A percentile compares a stretch with the other conserved stretches of the same genome.
phyloP scores from a whole-genome alignment of 2,113 vertebrate genomes.

The Sciurus niger region DNA sequence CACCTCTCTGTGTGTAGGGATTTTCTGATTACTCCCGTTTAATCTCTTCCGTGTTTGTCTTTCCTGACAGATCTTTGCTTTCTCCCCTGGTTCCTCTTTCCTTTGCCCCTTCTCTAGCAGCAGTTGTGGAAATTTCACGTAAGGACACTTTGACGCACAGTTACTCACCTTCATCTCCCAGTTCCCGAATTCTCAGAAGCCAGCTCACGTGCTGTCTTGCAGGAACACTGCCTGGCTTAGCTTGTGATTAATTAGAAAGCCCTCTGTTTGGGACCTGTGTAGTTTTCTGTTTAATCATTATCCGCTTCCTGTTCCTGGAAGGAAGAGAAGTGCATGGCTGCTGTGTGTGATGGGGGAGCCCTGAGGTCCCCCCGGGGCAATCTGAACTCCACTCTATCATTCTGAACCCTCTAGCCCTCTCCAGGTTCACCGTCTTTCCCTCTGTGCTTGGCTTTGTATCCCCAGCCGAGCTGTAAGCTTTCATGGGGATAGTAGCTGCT shows the following conservation, averaged over 20 bases:
- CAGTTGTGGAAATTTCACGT: neutral
- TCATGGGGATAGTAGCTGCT: neutral
- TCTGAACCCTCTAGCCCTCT: neutral
- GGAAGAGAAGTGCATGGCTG: neutral
- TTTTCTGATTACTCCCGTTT: neutral
- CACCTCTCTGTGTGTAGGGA: neutral
- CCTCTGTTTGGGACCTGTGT: neutral
- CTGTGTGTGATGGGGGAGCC: neutral
- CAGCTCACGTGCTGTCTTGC: neutral
- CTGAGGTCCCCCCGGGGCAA: fast-evolving
- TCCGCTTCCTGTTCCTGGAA: slow-evolving; percentile 75
- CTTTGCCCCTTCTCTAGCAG: neutral
- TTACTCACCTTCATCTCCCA: neutral
- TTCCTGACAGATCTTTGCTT: neutral
- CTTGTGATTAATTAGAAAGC: slow-evolving; percentile 72
- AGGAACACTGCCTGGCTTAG: slow-evolving; percentile 35
- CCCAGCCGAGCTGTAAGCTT: neutral
- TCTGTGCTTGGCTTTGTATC: neutral
- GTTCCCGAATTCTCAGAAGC: slow-evolving; percentile 41
- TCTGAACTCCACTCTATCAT: neutral
- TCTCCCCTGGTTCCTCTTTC: neutral
- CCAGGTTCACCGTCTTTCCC: neutral
- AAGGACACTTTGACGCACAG: neutral
- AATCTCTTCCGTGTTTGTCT: neutral
- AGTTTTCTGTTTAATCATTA: slow-evolving; percentile 48